Percentiles rank a stretch among this genome's conserved stretches.
These are phyloP conservation scores for Agrotis exclamationis DNA, from an alignment of 2,888 invertebrate species.

Conservation along the genomic window DNA sequence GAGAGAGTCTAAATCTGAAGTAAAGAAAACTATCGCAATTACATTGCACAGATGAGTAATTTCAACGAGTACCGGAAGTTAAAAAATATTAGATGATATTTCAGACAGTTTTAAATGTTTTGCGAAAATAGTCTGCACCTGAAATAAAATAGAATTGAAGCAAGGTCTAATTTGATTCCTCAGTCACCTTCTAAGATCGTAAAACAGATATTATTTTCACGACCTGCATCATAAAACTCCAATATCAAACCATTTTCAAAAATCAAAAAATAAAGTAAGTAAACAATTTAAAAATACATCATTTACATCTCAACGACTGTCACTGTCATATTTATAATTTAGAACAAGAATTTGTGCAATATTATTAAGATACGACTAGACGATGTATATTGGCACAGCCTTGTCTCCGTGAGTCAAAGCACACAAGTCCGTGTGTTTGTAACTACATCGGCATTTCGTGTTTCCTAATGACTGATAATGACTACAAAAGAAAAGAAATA, in stretches of 20 bases:
- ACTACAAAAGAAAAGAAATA: slow-evolving; percentile 64
- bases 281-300: slow-evolving; percentile 28
- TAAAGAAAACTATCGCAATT: slow-evolving; percentile 21
- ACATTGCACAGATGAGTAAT: slow-evolving; percentile 2
- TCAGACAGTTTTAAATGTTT: not conserved
- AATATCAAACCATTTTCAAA: not conserved
- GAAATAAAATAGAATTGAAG: not conserved
- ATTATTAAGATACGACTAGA: slow-evolving; percentile 33
- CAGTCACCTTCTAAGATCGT: not conserved
- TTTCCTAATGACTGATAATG: slow-evolving; percentile 65
- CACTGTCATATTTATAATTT: slow-evolving; percentile 48
- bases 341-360: slow-evolving; percentile 37
- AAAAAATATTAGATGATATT: slow-evolving; percentile 1
- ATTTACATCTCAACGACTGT: slow-evolving; percentile 40
- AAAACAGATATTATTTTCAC: not conserved
- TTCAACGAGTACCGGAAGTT: slow-evolving; percentile 16
- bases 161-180: not conserved
- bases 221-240: slow-evolving; percentile 2
- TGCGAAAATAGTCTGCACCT: not conserved
- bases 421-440: slow-evolving; percentile 53
- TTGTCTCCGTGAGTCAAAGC: slow-evolving; percentile 59
- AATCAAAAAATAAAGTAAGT: slow-evolving; percentile 15
- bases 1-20: slow-evolving; percentile 1
- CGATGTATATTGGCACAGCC: slow-evolving; percentile 58
- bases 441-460: slow-evolving; percentile 59